Evolutionary conservation across 2,113 vertebrate genomes (phyloP).

Genomic region (Austrofundulus limnaeus): DNA sequence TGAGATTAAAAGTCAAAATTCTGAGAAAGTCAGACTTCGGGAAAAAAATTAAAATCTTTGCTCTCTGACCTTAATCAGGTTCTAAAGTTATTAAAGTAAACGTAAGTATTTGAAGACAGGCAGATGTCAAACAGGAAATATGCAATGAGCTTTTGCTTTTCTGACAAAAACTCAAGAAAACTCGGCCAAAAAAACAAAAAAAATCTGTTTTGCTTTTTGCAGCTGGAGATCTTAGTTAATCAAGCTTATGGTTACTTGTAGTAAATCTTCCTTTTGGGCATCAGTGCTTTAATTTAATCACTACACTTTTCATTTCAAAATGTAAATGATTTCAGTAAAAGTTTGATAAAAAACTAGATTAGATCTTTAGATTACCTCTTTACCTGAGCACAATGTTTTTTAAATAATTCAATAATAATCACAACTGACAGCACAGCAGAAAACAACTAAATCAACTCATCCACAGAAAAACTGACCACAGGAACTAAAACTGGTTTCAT

Average conservation of each 20-base stretch:
- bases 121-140: conserved; percentile 9
- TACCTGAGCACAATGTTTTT: conserved; percentile 23
- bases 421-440: not conserved
- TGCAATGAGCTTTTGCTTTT: too few species aligned
- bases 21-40: too few species aligned
- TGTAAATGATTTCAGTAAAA: conserved; percentile 21
- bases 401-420: conserved; percentile 5
- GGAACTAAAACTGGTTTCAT: not conserved
- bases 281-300: not conserved
- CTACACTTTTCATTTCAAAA: not conserved
- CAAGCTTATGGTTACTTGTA: too few species aligned
- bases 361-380: conserved; percentile 24
- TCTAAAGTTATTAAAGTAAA: conserved; percentile 21
- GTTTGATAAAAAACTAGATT: conserved; percentile 2
- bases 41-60: too few species aligned
- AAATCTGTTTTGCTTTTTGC: too few species aligned
- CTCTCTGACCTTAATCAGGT: too few species aligned
- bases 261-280: too few species aligned
- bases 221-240: not conserved
- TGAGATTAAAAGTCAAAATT: too few species aligned
- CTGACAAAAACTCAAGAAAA: too few species aligned
- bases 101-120: too few species aligned
- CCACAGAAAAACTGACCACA: not conserved
- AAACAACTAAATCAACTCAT: conserved; percentile 20
- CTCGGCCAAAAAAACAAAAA: too few species aligned